Evolutionary conservation across 2,888 invertebrate genomes (phyloP).

Genomic region (Hipparchia semele): DNA sequence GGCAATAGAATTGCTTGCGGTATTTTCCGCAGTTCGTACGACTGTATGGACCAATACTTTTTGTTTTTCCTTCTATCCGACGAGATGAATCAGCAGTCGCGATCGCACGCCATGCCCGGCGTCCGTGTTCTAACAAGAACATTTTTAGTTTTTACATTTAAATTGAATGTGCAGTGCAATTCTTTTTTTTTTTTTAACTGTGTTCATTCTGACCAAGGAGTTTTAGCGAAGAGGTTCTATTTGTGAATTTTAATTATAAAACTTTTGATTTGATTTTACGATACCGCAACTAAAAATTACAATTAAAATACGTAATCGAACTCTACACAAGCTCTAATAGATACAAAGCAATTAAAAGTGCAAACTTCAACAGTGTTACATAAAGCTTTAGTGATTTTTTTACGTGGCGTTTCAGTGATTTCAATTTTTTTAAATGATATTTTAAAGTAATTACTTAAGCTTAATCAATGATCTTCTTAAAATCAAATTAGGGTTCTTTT

Average conservation of each 20-base stretch:
- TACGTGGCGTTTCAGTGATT: no score
- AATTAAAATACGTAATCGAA: no score
- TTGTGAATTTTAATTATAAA: constrained; percentile 12
- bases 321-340: no score
- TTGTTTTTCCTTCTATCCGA: constrained; percentile 51
- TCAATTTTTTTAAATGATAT: no score
- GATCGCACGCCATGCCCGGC: constrained; percentile 56
- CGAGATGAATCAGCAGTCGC: constrained; percentile 74
- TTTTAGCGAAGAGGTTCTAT: constrained; percentile 30
- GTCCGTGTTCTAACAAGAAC: constrained; percentile 50
- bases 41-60: constrained; percentile 37
- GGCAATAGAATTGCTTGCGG: constrained; percentile 26
- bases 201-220: constrained; percentile 1
- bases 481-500: background rate
- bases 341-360: background rate
- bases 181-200: constrained; percentile 3
- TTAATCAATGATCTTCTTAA: no score
- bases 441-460: no score
- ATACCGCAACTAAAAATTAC: background rate
- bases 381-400: background rate
- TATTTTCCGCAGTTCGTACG: constrained; percentile 12
- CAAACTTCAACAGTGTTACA: background rate
- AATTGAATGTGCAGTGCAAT: constrained; percentile 30
- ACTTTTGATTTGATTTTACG: constrained; percentile 18
- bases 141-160: constrained; percentile 40